These are phyloP conservation scores for Drosophila virilis DNA, from an alignment of 1,140 invertebrate species.

Conservation along the genomic window DNA sequence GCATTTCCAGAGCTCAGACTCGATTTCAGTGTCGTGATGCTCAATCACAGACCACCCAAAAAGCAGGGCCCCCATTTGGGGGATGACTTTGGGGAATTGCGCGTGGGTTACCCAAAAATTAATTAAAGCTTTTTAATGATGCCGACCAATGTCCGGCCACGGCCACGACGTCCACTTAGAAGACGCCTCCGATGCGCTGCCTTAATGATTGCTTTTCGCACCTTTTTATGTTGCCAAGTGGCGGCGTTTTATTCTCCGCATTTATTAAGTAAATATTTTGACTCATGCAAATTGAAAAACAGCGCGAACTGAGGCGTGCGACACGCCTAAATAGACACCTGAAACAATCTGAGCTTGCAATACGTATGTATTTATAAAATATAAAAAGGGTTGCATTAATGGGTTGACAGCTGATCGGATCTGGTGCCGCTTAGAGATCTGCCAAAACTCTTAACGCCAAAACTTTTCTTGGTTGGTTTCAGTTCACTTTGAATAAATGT, in stretches of 20 bases:
- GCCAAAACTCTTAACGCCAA: no score
- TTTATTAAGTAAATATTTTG: slow-evolving; percentile 79
- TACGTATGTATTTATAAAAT: no score
- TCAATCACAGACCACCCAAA: slow-evolving; percentile 66
- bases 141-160: slow-evolving; percentile 38
- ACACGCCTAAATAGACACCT: slow-evolving; percentile 6
- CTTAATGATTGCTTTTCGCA: slow-evolving; percentile 79
- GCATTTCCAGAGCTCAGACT: neutral
- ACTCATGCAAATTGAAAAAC: slow-evolving; percentile 71
- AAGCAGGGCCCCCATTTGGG: slow-evolving; percentile 46
- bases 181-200: slow-evolving; percentile 24
- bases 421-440: neutral
- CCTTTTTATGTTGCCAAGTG: slow-evolving; percentile 48
- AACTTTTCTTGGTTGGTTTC: no score
- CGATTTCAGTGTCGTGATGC: slow-evolving; percentile 4
- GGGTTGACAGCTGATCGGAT: slow-evolving; percentile 23
- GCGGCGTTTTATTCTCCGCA: slow-evolving; percentile 15
- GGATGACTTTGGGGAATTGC: slow-evolving; percentile 55
- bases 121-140: slow-evolving; percentile 80
- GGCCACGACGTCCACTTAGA: slow-evolving; percentile 7
- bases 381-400: neutral
- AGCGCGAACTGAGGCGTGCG: slow-evolving; percentile 20
- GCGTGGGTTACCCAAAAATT: slow-evolving; percentile 65
- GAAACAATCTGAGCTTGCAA: neutral
- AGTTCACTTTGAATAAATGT: no score